Percentiles rank a stretch among this genome's conserved stretches.
These are phyloP conservation scores for Hylaeus anthracinus DNA, from an alignment of 1,140 invertebrate species.

Conservation along the genomic window DNA sequence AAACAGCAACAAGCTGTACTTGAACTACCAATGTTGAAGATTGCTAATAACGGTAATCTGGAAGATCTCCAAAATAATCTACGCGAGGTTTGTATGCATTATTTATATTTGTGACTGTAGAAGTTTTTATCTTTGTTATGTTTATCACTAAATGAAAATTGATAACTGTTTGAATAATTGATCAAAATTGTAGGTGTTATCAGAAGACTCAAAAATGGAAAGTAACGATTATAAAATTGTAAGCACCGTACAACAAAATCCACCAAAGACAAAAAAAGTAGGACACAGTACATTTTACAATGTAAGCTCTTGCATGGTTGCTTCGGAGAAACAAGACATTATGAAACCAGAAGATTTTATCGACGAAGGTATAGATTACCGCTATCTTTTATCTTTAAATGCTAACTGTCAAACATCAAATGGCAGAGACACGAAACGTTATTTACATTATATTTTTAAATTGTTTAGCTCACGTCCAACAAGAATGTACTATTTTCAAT, in stretches of 20 bases:
- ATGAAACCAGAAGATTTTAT: slow-evolving; percentile 89
- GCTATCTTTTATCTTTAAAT: neutral
- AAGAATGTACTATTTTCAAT: slow-evolving; percentile 95
- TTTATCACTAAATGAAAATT: neutral
- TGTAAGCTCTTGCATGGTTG: slow-evolving; percentile 67
- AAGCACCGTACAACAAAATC: slow-evolving; percentile 47
- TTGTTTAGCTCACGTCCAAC: slow-evolving; percentile 88
- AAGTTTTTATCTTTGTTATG: slow-evolving; percentile 4
- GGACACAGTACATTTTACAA: slow-evolving; percentile 80
- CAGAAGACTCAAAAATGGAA: slow-evolving; percentile 79
- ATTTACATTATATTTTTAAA: slow-evolving; percentile 66
- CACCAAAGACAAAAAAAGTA: slow-evolving; percentile 71
- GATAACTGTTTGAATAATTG: slow-evolving; percentile 12
- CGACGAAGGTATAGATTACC: slow-evolving; percentile 83
- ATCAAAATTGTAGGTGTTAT: slow-evolving; percentile 70
- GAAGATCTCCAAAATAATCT: slow-evolving; percentile 88
- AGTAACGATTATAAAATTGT: slow-evolving; percentile 67
- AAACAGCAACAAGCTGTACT: slow-evolving; percentile 74
- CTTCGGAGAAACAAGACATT: slow-evolving; percentile 87
- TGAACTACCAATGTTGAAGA: slow-evolving; percentile 86
- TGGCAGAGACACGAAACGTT: neutral
- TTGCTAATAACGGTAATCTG: slow-evolving; percentile 87
- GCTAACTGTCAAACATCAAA: neutral
- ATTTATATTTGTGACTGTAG: neutral
- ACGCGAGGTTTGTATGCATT: slow-evolving; percentile 82